Evolutionary conservation across 23 tunicate genomes (phyloP), one percentile per base, ranked within the genome.

Genomic region (Trididemnum clinides): DNA sequence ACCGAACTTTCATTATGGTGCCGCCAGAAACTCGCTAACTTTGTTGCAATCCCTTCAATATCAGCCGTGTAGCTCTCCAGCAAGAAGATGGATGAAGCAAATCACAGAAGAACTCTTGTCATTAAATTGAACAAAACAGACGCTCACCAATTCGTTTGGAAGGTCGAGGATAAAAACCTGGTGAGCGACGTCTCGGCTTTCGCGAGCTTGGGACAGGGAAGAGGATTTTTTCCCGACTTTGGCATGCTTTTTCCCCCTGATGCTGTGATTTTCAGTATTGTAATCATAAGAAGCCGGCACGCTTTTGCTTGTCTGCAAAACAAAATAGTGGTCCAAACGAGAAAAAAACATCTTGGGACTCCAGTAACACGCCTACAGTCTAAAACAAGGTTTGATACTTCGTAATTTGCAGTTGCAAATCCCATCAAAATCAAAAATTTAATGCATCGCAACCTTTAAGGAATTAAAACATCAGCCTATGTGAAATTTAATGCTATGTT

Each of bases 81-180:
- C n/a, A n/a, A n/a, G n/a, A n/a, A n/a, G n/a, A n/a, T n/a, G n/a
- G n/a, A n/a, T n/a, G n/a, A n/a, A n/a, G n/a, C n/a, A n/a, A n/a
- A n/a, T n/a, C n/a, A n/a, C n/a, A n/a, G n/a, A n/a, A n/a, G n/a
- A n/a, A 10, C 54, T 15, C 54, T 10, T 15, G 54, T 10, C 15
- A 15, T 44, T 10, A 44, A 44, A 44, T 44, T 15, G 54, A 44
- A 15, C 10, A 44, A 15, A 10, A 44, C 21, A 10, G 21, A 2
- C 31, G 22, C 66, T 39, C 51, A 83, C 87, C 87, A 83, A 19
- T 70, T 83, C 84, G 39, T 72, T 80, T 58, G 89, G 83, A 54
- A 85, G 89, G 28, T 57, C 30, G 4, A 15, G 19, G 2, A 78
- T 51, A 4, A 38, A 50, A 28, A 78, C 80, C 15, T 38, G 37